Evolutionary conservation across 2,888 invertebrate genomes (phyloP), one percentile per base, ranked within the genome.

Genomic region (Rhagium mordax): DNA sequence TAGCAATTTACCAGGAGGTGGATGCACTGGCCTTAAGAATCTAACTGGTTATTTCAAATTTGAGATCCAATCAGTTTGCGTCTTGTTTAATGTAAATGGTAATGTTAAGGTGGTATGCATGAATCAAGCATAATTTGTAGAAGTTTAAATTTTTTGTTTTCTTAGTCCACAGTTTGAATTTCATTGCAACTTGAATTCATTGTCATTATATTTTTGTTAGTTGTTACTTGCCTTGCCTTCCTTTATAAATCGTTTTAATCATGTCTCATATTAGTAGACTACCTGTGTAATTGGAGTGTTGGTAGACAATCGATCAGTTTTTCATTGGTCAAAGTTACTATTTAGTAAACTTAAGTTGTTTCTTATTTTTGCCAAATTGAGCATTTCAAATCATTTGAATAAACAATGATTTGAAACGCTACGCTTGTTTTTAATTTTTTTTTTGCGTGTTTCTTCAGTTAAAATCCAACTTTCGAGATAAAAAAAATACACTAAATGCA

Each of bases 401-500:
- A 41, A 41, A 41, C 41, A 41, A 41, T 41, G n/a, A 10, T 41
- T 41, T 2, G 41, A 41, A n/a, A 41, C 4, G 13, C 41, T 41
- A 4, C 41, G n/a, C 33, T 41, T 41, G 41, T 41, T n/a, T 41
- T 51, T 51, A 20, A n/a, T n/a, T n/a, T n/a, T 20, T 51, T 51
- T 20, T 20, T 51, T 0, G 8, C 6, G 18, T 20, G 18, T 51
- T 51, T 51, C 20, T 51, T 51, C 51, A 64, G 64, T 5, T 21
- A 29, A 29, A 21, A 6, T n/a, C n/a, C 15, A 15, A 15, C 47
- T 24, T 62, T 62, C 51, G 51, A n/a, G 15, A 64, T n/a, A 47
- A 64, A 51, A 51, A 65, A 59, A 59, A 2, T 15, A 7, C 16
- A 65, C 16, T 13, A 51, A 65, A 24, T 65, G 49, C 21, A 62